Conservation (phyloP, 2,888 invertebrate genomes). For the Nezara viridula region DNA sequence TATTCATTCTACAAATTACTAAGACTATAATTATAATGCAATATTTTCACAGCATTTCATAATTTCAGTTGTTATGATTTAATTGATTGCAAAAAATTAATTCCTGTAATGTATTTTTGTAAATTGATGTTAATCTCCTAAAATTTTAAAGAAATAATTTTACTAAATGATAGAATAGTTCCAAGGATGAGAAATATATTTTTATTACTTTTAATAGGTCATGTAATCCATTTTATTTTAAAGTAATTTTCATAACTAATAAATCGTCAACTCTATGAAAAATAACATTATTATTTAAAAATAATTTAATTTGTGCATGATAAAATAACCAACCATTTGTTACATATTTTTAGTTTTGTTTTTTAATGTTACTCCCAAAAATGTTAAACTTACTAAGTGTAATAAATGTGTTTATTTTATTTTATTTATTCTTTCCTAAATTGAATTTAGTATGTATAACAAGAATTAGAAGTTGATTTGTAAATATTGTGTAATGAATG, state of each 20-base stretch:
- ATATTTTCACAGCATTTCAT: not conserved
- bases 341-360: not conserved
- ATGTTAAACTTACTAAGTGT: not conserved
- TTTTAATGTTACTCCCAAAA: slow-evolving; percentile 22
- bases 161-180: not conserved
- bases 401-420: slow-evolving; percentile 49
- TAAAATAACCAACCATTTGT: not conserved
- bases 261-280: not conserved
- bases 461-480: not conserved
- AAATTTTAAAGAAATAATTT: not conserved
- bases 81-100: not conserved
- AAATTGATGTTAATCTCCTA: not conserved
- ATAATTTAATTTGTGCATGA: slow-evolving; percentile 31
- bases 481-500: not conserved
- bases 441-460: slow-evolving; percentile 2
- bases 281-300: not conserved
- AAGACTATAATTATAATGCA: not conserved
- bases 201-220: slow-evolving; percentile 19
- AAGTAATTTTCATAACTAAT: not conserved
- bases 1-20: not conserved
- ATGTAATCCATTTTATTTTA: not conserved
- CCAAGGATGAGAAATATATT: not conserved
- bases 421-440: slow-evolving; percentile 35
- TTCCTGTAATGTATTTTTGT: not conserved
- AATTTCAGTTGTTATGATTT: not conserved